Conservation (phyloP, 1,140 invertebrate species). For the Teleopsis dalmanni region DNA sequence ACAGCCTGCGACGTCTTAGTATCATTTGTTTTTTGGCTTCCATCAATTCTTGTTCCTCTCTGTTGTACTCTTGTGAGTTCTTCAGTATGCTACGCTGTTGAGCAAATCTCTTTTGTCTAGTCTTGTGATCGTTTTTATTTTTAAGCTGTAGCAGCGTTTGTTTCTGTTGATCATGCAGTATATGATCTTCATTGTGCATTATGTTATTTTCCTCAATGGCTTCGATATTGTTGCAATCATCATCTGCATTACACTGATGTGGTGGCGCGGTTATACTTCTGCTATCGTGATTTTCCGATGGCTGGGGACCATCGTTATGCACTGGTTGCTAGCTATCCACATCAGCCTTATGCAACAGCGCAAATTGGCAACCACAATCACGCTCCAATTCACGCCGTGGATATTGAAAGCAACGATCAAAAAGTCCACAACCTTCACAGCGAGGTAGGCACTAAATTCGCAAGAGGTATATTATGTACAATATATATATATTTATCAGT, state of each 20-base stretch:
- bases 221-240: slow-evolving; percentile 3
- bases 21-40: slow-evolving; percentile 42
- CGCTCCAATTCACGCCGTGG: slow-evolving; percentile 64
- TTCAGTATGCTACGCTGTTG: slow-evolving; percentile 39
- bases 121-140: slow-evolving; percentile 3
- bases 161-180: slow-evolving; percentile 6
- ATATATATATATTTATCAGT: too few relatives aligned
- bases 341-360: slow-evolving; percentile 72
- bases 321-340: slow-evolving; percentile 50
- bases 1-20: slow-evolving; percentile 33
- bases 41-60: slow-evolving; percentile 29
- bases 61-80: slow-evolving; percentile 32
- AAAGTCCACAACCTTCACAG: slow-evolving; percentile 68
- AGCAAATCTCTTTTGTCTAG: slow-evolving; percentile 22
- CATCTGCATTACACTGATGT: too few relatives aligned
- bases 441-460: slow-evolving; percentile 35
- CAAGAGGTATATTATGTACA: too few relatives aligned
- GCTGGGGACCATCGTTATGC: slow-evolving; percentile 32
- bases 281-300: slow-evolving; percentile 37
- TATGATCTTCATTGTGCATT: background rate
- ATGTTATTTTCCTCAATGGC: slow-evolving; percentile 1
- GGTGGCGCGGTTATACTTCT: too few relatives aligned
- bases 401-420: slow-evolving; percentile 77
- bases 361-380: slow-evolving; percentile 80
- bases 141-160: background rate